Conservation (phyloP, 2,888 invertebrate genomes). For the Bombylius discolor region DNA sequence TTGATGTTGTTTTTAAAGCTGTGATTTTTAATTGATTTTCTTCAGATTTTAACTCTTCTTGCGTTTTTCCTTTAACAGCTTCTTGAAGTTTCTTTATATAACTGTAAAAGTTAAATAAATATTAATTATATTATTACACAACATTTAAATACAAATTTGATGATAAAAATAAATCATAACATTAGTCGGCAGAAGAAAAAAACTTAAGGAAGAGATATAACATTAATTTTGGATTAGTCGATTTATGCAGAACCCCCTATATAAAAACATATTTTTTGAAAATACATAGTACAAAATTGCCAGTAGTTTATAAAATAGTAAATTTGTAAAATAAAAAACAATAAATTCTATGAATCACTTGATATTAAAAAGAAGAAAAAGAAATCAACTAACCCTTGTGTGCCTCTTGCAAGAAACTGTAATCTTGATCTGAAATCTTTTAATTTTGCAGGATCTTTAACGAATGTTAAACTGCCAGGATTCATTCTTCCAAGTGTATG, state of each 20-base stretch:
- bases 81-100: constrained; percentile 37
- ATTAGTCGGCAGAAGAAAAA: background rate
- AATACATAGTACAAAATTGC: background rate
- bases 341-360: too few species aligned
- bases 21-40: constrained; percentile 65
- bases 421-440: constrained; percentile 78
- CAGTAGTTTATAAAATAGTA: too few species aligned
- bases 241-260: too few species aligned
- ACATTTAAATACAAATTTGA: background rate
- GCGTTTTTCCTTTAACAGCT: constrained; percentile 50
- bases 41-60: constrained; percentile 59
- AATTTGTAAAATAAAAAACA: too few species aligned
- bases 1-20: constrained; percentile 80
- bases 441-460: constrained; percentile 55
- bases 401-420: constrained; percentile 84
- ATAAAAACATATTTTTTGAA: background rate
- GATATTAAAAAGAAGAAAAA: too few species aligned
- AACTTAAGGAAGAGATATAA: background rate
- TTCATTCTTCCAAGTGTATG: constrained; percentile 66
- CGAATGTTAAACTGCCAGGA: constrained; percentile 60
- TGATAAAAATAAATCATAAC: background rate
- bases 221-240: background rate
- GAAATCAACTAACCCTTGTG: constrained; percentile 57
- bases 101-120: constrained; percentile 14
- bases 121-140: background rate